These are phyloP conservation scores for Lypha dubia DNA, from an alignment of 2,888 invertebrate genomes.

Conservation along the genomic window DNA sequence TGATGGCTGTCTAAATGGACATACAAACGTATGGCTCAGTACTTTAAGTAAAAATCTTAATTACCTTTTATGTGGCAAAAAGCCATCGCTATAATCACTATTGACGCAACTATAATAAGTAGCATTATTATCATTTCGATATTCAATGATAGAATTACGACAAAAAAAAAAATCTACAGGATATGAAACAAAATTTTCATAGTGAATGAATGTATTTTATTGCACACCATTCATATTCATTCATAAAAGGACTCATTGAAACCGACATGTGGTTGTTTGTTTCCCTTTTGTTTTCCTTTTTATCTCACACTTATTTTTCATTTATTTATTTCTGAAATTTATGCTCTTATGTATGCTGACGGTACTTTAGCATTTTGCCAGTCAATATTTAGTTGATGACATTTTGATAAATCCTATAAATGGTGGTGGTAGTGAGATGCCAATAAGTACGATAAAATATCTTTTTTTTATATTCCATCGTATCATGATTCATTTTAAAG, in stretches of 20 bases:
- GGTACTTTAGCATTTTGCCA: neutral
- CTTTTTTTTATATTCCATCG: neutral
- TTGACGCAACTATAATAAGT: neutral
- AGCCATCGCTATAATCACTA: neutral
- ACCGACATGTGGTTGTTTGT: neutral
- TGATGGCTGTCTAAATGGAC: conserved; percentile 46
- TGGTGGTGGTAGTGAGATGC: conserved; percentile 49
- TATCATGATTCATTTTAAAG: conserved; percentile 20
- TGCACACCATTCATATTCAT: conserved; percentile 35
- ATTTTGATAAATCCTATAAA: conserved; percentile 47
- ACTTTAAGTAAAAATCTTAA: conserved; percentile 43
- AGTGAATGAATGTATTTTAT: conserved; percentile 45
- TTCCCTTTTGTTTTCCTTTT: conserved; percentile 20
- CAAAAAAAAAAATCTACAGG: neutral
- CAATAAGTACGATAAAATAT: conserved; percentile 40
- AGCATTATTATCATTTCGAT: neutral
- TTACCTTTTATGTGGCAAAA: conserved; percentile 15
- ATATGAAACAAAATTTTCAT: conserved; percentile 24
- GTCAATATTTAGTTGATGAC: conserved; percentile 38
- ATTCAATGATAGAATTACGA: neutral
- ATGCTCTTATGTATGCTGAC: conserved; percentile 1
- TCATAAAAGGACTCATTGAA: conserved; percentile 26
- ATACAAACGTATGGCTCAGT: no score
- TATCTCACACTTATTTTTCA: neutral
- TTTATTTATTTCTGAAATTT: conserved; percentile 15